Evolutionary conservation across 2,888 invertebrate genomes (phyloP).

Genomic region (Aspidiotus destructor): DNA sequence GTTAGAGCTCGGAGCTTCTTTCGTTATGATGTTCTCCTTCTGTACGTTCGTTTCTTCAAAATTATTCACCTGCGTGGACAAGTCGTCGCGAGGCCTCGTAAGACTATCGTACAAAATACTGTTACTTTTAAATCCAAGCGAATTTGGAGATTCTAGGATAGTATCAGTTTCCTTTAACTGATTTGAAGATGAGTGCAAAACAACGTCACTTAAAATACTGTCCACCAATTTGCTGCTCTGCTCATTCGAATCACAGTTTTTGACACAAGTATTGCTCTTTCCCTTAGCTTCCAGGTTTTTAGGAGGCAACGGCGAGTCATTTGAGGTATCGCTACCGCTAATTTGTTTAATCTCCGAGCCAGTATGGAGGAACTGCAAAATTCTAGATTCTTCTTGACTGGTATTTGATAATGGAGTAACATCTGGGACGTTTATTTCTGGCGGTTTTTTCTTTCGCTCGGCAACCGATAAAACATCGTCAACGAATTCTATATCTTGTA

Average conservation of each 20-base stretch:
- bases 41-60: too few species aligned
- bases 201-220: constrained; percentile 12
- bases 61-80: too few species aligned
- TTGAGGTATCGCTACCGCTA: too few species aligned
- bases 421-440: neutral
- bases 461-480: neutral
- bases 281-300: neutral
- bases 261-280: neutral
- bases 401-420: neutral
- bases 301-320: neutral
- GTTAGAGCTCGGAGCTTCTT: neutral
- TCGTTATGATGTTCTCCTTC: too few species aligned
- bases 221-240: constrained; percentile 1
- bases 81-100: constrained; percentile 1
- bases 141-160: neutral
- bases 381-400: neutral
- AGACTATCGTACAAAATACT: constrained; percentile 22
- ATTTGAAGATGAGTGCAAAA: neutral
- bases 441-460: neutral
- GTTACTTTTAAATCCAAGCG: constrained; percentile 7
- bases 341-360: neutral
- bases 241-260: neutral
- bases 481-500: constrained; percentile 11
- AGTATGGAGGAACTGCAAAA: neutral
- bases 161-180: neutral